A percentile compares a stretch with the other conserved stretches of the same genome.
Evolutionary conservation across 2,888 invertebrate genomes (phyloP).

Genomic region (Cyclophora punctaria): DNA sequence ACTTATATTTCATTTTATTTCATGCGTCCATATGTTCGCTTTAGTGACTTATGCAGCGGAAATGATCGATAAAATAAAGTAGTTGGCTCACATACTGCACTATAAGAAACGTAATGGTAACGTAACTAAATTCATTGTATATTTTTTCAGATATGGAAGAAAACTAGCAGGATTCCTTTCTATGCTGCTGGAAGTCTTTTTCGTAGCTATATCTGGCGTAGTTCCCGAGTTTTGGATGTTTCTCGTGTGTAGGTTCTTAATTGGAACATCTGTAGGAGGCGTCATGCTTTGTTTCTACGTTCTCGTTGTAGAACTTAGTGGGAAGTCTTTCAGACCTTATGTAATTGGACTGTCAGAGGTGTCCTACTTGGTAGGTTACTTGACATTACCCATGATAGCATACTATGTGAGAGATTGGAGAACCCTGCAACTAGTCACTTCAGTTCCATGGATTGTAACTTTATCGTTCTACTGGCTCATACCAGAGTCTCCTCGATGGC

Average conservation of each 20-base stretch:
- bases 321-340: constrained; percentile 70
- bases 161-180: constrained; percentile 77
- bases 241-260: constrained; percentile 72
- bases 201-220: constrained; percentile 69
- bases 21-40: no score
- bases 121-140: background rate
- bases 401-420: constrained; percentile 77
- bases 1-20: no score
- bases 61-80: no score
- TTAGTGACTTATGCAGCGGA: no score
- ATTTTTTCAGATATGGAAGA: constrained; percentile 75
- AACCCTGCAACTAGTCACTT: constrained; percentile 72
- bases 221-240: constrained; percentile 77
- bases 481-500: constrained; percentile 88
- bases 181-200: constrained; percentile 70
- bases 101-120: background rate
- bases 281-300: constrained; percentile 80
- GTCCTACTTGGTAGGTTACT: constrained; percentile 72
- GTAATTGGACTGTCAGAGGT: constrained; percentile 72
- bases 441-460: constrained; percentile 68
- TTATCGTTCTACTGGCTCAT: constrained; percentile 79
- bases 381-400: constrained; percentile 73
- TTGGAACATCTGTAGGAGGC: constrained; percentile 77
- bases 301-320: constrained; percentile 77
- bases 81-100: no score